A percentile compares a stretch with the other conserved stretches of the same genome.
phyloP scores from a whole-genome alignment of 2,888 invertebrate species.

The Oxycera nigricornis region DNA sequence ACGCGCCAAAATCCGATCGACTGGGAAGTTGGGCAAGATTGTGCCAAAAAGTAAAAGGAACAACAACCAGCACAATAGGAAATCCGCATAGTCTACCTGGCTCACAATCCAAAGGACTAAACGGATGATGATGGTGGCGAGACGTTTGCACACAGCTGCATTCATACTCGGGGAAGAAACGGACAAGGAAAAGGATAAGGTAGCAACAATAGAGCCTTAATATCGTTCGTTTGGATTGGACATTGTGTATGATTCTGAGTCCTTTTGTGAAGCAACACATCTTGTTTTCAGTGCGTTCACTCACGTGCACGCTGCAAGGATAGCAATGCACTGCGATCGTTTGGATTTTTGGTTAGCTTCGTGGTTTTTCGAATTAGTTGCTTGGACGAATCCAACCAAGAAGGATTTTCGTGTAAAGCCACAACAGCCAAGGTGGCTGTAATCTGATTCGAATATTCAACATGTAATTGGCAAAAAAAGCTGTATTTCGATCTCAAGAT shows the following conservation, averaged over 20 bases:
- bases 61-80: background rate
- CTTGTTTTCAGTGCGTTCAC: background rate
- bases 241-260: conserved; percentile 41
- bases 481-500: no score
- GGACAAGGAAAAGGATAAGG: conserved; percentile 30
- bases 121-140: conserved; percentile 22
- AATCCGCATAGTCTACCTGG: conserved; percentile 30
- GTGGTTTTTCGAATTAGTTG: no score
- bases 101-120: conserved; percentile 1
- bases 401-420: no score
- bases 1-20: conserved; percentile 31
- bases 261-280: conserved; percentile 32
- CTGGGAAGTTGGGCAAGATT: conserved; percentile 1
- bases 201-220: conserved; percentile 39
- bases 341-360: no score
- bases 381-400: no score
- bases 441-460: background rate
- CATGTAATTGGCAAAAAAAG: no score
- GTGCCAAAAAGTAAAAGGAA: conserved; percentile 14
- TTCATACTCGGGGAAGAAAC: background rate
- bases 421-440: no score
- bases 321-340: no score
- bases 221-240: conserved; percentile 43
- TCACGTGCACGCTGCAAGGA: no score
- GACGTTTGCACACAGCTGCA: conserved; percentile 42